A percentile compares a stretch with the other conserved stretches of the same genome.
phyloP scores from a whole-genome alignment of 64 coral and sea anemone species.

The Montipora capricornis region DNA sequence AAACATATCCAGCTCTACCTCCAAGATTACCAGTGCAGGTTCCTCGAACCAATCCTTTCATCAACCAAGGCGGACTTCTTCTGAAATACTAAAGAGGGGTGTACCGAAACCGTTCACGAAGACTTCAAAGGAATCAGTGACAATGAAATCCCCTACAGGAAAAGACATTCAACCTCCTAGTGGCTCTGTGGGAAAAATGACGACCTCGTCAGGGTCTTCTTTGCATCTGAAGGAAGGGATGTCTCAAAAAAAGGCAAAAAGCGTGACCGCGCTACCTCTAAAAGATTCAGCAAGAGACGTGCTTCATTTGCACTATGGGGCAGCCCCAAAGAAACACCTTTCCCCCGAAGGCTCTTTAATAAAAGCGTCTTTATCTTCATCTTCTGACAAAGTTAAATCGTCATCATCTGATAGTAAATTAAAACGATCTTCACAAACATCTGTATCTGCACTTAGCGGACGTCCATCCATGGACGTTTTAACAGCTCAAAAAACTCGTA shows the following conservation, averaged over 20 bases:
- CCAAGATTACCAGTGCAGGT: slow-evolving; percentile 37
- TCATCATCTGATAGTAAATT: neutral
- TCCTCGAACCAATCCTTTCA: neutral
- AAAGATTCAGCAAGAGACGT: slow-evolving; percentile 17
- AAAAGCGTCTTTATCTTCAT: slow-evolving; percentile 20
- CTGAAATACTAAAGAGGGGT: neutral
- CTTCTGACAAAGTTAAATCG: neutral
- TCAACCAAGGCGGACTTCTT: neutral
- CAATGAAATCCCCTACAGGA: neutral
- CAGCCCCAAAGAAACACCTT: neutral
- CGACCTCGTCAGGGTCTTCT: neutral
- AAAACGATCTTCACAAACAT: neutral
- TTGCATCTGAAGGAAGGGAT: neutral
- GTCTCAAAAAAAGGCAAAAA: neutral
- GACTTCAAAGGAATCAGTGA: neutral
- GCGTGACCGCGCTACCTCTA: neutral
- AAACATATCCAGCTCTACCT: slow-evolving; percentile 21
- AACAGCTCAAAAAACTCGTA: neutral
- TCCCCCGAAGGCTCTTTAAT: neutral
- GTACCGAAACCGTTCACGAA: neutral
- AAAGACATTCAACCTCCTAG: neutral
- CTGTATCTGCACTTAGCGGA: neutral
- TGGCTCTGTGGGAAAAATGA: neutral
- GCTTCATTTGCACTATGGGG: neutral
- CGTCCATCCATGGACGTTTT: neutral